Evolutionary conservation across 92 coral and sea anemone species (phyloP).

Genomic region (Phenganax stokvisi): DNA sequence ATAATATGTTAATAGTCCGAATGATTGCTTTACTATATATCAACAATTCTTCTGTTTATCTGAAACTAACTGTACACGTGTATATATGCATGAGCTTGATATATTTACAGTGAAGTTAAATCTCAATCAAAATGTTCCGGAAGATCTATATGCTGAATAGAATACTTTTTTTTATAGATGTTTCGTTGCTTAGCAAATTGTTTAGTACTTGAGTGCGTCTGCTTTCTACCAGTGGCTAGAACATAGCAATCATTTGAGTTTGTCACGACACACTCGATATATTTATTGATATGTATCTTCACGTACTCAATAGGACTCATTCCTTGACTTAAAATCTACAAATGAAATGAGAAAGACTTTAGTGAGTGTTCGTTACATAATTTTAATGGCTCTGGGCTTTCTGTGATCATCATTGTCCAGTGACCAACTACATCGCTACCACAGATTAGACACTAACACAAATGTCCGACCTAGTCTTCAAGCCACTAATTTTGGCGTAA

Average conservation of each 20-base stretch:
- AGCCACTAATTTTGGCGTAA: no score
- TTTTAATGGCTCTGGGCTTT: neutral
- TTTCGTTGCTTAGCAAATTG: neutral
- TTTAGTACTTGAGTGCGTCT: neutral
- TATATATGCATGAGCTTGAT: neutral
- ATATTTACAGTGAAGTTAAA: neutral
- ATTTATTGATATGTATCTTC: slow-evolving; percentile 63
- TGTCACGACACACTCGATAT: slow-evolving; percentile 64
- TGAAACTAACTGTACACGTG: neutral
- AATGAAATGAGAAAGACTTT: neutral
- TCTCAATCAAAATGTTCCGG: neutral
- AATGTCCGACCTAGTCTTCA: no score
- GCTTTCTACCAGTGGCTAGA: slow-evolving; percentile 30
- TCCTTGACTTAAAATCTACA: slow-evolving; percentile 76
- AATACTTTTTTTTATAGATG: neutral
- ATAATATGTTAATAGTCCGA: no score
- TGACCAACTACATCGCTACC: no score
- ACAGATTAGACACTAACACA: no score
- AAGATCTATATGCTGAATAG: neutral
- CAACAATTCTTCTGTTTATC: neutral
- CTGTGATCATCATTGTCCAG: slow-evolving; percentile 53
- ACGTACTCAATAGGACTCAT: slow-evolving; percentile 82
- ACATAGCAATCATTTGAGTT: slow-evolving; percentile 65
- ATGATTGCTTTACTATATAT: no score
- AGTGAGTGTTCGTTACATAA: no score